A percentile compares a stretch with the other conserved stretches of the same genome.
Conservation (phyloP, 1,140 invertebrate species). For the Choristoneura fumiferana region DNA sequence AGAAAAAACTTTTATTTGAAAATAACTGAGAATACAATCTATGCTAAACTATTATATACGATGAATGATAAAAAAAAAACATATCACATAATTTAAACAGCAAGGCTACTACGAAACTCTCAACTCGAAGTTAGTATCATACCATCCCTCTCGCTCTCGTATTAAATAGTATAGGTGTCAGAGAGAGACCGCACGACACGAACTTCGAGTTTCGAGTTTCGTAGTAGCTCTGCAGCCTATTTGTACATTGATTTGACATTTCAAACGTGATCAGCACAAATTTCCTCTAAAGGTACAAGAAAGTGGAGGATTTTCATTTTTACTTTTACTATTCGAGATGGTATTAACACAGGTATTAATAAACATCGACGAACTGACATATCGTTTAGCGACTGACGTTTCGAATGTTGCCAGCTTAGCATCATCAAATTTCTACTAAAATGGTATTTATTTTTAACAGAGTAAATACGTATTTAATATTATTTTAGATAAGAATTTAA, state of each 20-base stretch:
- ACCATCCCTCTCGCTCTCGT: too few species aligned
- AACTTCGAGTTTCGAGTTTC: too few species aligned
- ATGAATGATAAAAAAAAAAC: conserved; percentile 9
- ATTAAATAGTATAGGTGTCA: too few species aligned
- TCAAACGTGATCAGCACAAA: neutral
- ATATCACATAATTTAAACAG: conserved; percentile 23
- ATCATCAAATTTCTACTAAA: conserved; percentile 17
- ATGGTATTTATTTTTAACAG: conserved; percentile 9
- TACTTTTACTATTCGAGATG: neutral
- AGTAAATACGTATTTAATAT: neutral
- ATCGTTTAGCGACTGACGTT: neutral
- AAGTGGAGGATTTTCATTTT: neutral
- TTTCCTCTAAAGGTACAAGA: neutral
- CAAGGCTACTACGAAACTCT: too few species aligned
- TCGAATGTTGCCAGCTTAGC: neutral
- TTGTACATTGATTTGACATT: too few species aligned
- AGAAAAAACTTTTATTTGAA: conserved; percentile 20
- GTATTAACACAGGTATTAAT: too few species aligned
- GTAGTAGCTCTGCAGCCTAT: too few species aligned
- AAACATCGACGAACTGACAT: neutral
- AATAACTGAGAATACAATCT: conserved; percentile 21
- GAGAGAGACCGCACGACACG: too few species aligned
- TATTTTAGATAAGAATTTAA: conserved; percentile 36
- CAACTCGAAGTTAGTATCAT: too few species aligned
- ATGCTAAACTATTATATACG: conserved; percentile 17